Conservation (phyloP, 2,888 invertebrate genomes). For the Diarsia dahlii region DNA sequence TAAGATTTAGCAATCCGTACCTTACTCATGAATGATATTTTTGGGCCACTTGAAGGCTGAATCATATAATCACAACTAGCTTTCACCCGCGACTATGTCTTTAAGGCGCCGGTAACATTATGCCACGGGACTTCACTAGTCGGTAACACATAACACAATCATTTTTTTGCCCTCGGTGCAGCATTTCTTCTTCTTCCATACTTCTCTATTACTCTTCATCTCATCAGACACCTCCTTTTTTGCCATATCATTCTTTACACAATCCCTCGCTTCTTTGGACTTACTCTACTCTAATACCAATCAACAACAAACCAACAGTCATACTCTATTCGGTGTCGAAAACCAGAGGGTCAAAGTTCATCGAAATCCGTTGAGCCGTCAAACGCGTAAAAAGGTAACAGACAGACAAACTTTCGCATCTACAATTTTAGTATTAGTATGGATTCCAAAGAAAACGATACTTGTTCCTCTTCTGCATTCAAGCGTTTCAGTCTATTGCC, state of each 20-base stretch:
- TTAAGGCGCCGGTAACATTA: neutral
- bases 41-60: conserved; percentile 54
- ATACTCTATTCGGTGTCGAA: too few relatives aligned
- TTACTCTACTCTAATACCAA: too few relatives aligned
- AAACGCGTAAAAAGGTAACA: neutral
- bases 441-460: conserved; percentile 32
- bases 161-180: too few relatives aligned
- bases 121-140: neutral
- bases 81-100: neutral
- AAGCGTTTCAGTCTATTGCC: conserved; percentile 53
- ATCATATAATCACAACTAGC: conserved; percentile 21
- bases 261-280: too few relatives aligned
- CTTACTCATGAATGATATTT: conserved; percentile 40
- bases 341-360: neutral
- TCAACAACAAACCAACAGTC: too few relatives aligned
- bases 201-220: too few relatives aligned
- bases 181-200: too few relatives aligned
- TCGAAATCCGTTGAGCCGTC: neutral
- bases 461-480: conserved; percentile 43
- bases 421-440: neutral
- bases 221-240: too few relatives aligned
- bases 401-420: neutral
- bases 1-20: conserved; percentile 60
- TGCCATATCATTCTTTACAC: too few relatives aligned
- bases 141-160: too few relatives aligned